These are phyloP conservation scores for Scaptomyza graminum DNA, from an alignment of 1,140 invertebrate species.

Conservation along the genomic window DNA sequence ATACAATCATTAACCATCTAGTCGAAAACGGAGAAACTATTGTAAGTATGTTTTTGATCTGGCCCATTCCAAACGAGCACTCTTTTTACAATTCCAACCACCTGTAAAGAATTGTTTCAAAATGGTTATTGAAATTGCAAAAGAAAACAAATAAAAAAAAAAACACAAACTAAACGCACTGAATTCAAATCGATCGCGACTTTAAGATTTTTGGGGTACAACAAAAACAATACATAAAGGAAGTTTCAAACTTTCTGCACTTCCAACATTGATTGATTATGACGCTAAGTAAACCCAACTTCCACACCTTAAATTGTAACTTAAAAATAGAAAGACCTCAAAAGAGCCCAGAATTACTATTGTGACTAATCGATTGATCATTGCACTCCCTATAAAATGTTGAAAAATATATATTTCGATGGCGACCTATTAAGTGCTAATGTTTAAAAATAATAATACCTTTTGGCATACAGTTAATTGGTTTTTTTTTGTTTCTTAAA, in stretches of 20 bases:
- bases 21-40: conserved; percentile 64
- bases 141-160: too few relatives aligned
- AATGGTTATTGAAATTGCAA: conserved; percentile 20
- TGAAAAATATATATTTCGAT: background rate
- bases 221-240: background rate
- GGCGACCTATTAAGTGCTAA: background rate
- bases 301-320: conserved; percentile 26
- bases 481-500: background rate
- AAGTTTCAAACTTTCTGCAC: conserved; percentile 39
- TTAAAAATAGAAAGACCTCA: background rate
- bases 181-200: conserved; percentile 78
- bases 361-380: conserved; percentile 25
- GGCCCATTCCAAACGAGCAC: conserved; percentile 79
- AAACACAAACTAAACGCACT: conserved; percentile 58
- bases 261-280: conserved; percentile 41
- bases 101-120: conserved; percentile 47
- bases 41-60: conserved; percentile 66
- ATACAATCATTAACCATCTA: conserved; percentile 36
- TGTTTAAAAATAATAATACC: background rate
- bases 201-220: conserved; percentile 33
- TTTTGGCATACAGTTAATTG: background rate
- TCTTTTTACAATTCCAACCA: conserved; percentile 82
- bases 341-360: background rate
- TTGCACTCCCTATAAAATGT: conserved; percentile 30
- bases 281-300: conserved; percentile 34